phyloP scores from a whole-genome alignment of 2,888 invertebrate genomes.

The Adelognathus sp. region DNA sequence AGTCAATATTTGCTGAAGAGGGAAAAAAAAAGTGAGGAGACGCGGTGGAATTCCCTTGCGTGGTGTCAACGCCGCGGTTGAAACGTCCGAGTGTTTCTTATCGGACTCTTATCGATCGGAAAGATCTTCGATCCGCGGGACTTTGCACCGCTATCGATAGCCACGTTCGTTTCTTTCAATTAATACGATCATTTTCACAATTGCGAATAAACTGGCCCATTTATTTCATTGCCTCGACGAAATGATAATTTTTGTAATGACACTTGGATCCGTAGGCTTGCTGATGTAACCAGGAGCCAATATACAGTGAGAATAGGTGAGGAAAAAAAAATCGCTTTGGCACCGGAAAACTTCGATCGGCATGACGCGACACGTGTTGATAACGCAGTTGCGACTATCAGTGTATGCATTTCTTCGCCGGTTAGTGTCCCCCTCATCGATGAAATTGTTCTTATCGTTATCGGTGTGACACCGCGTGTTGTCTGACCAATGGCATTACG shows the following conservation, averaged over 20 bases:
- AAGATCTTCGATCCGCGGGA: slow-evolving; percentile 44
- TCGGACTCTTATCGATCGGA: slow-evolving; percentile 40
- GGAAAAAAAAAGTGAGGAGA: neutral
- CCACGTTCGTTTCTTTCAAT: slow-evolving; percentile 8
- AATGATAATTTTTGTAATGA: neutral
- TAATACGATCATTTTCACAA: slow-evolving; percentile 7
- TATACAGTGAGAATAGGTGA: no score
- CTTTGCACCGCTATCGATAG: slow-evolving; percentile 47
- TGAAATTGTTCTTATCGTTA: slow-evolving; percentile 26
- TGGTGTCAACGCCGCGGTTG: slow-evolving; percentile 40
- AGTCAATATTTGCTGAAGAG: neutral
- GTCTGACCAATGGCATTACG: slow-evolving; percentile 27
- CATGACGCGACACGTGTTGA: neutral
- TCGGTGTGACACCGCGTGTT: slow-evolving; percentile 8
- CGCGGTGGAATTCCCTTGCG: slow-evolving; percentile 28
- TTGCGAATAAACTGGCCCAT: neutral
- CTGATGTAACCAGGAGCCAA: no score
- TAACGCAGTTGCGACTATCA: neutral
- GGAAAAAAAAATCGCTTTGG: neutral
- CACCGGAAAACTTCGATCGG: neutral
- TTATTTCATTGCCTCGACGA: neutral
- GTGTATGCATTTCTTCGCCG: neutral
- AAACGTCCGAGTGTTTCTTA: slow-evolving; percentile 40
- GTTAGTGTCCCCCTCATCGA: neutral
- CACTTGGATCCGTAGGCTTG: no score